Evolutionary conservation across 2,888 invertebrate species (phyloP).

Genomic region (Drosophila macrothrix): DNA sequence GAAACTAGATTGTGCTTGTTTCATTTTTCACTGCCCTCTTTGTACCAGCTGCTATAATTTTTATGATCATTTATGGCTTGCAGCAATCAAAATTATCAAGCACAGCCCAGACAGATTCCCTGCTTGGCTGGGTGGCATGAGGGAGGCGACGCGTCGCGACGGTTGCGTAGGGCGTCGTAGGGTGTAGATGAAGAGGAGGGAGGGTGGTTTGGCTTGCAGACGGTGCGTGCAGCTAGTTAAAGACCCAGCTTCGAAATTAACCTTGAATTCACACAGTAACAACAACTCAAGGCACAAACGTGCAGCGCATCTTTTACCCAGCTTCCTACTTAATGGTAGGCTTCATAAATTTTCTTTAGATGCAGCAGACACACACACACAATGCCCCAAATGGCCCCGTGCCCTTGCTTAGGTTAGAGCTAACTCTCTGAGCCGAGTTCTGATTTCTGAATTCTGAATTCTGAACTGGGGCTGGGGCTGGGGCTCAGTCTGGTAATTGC

Average conservation of each 20-base stretch:
- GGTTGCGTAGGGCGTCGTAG: conserved; percentile 7
- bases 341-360: conserved; percentile 79
- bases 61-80: conserved; percentile 81
- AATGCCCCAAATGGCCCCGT: conserved; percentile 40
- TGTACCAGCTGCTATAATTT: conserved; percentile 77
- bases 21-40: conserved; percentile 40
- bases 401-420: conserved; percentile 15
- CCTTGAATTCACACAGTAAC: conserved; percentile 78
- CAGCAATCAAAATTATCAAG: conserved; percentile 80
- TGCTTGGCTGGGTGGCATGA: conserved; percentile 38
- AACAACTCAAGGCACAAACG: conserved; percentile 41
- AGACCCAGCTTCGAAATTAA: conserved; percentile 70
- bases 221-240: conserved; percentile 82
- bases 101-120: conserved; percentile 38
- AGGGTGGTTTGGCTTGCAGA: conserved; percentile 15
- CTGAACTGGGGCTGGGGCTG: not conserved
- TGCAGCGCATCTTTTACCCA: conserved; percentile 42
- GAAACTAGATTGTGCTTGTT: conserved; percentile 2
- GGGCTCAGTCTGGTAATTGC: conserved; percentile 66
- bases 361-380: conserved; percentile 54
- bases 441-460: conserved; percentile 4
- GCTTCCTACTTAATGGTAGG: conserved; percentile 76
- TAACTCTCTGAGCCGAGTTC: conserved; percentile 3
- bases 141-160: conserved; percentile 34
- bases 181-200: not conserved